phyloP scores from a whole-genome alignment of 2,888 invertebrate species.

The Chaetogeoica ovagalla region DNA sequence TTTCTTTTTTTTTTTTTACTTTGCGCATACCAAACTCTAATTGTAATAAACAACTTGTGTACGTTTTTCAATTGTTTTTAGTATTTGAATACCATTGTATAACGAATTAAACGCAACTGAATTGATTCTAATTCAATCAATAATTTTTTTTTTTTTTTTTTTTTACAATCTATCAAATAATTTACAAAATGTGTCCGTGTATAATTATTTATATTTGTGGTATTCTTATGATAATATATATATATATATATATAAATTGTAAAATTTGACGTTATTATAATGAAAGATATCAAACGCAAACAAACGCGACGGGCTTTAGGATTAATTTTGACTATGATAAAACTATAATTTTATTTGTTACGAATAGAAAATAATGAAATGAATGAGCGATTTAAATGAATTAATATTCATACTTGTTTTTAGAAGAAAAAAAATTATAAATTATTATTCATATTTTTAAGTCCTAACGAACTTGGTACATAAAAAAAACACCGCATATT shows the following conservation, averaged over 20 bases:
- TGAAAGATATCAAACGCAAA: too few species aligned
- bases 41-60: not conserved
- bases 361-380: not conserved
- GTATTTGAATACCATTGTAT: not conserved
- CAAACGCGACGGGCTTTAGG: too few species aligned
- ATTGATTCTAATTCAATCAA: too few species aligned
- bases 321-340: too few species aligned
- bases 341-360: not conserved
- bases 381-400: not conserved
- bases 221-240: too few species aligned
- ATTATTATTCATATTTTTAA: not conserved
- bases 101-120: not conserved
- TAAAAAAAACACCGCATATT: not conserved
- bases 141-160: too few species aligned
- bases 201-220: too few species aligned
- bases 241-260: too few species aligned
- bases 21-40: conserved; percentile 3
- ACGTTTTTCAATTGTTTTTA: not conserved
- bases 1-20: conserved; percentile 23
- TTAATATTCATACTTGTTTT: not conserved
- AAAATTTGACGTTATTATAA: too few species aligned
- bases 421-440: not conserved
- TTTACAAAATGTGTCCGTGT: too few species aligned
- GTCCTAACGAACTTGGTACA: not conserved
- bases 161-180: too few species aligned